Base-by-base conservation (phyloP, 53 echinoderm and acorn worm species). In the Zoroaster sp. region DNA sequence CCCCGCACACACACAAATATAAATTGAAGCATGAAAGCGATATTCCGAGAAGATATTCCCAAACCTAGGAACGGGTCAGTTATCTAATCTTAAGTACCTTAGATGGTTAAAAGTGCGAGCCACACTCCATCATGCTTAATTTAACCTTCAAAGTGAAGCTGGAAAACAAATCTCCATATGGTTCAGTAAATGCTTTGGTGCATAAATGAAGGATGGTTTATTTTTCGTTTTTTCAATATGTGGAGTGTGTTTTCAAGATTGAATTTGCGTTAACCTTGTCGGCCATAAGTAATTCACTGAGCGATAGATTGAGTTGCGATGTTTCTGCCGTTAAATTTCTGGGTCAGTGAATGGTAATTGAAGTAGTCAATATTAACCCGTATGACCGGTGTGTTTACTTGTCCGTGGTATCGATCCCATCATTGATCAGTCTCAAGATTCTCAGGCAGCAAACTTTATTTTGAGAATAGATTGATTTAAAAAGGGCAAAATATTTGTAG, bases 81-180 rank as follows among this genome's bases (percentile, higher is more conserved):
- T 40, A 15, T 14, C 28, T 43, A 66, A 42, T 59, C 30, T n/a
- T 12, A 42, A 34, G 40, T n/a, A 67, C 42, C 66, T 33, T 67
- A 40, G 82, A 68, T 44, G 44, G 42, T 82, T 67, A 1, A 82
- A 66, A 82, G 82, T 66, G 66, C 82, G 15, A 25, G 37, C 31
- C 68, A 23, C 68, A 18, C 42, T 39, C 65, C 66, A 82, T 43
- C 82, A 82, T 42, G 82, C 82, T 68, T 46, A 82, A 82, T 82
- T 82, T 82, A 82, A 82, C 82, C 33, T 67, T 40, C 21, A 30
- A 78, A n/a, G 41, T 34, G 39, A 14, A 82, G 12, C 7, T 2
- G 25, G 74, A 12, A 36, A 44, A 35, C 12, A 67, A 9, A 63
- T 39, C 0, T 34, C 15, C 46, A 14, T 42, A 11, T 67, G 18